Evolutionary conservation across 2,888 invertebrate species (phyloP).

Genomic region (Calephelis perditalis): DNA sequence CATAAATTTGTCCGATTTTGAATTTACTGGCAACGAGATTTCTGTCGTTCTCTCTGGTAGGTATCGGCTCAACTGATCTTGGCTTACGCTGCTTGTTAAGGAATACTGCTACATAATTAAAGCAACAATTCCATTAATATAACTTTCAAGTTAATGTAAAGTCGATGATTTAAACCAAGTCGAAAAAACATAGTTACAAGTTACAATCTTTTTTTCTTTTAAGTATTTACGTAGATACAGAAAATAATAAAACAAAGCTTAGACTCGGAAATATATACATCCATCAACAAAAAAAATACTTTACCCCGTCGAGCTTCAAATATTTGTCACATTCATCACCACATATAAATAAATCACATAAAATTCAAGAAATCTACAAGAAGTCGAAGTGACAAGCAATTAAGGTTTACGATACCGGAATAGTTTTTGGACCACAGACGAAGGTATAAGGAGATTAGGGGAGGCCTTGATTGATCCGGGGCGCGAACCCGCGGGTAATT

Average conservation of each 20-base stretch:
- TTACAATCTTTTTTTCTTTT: no score
- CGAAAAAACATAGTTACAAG: no score
- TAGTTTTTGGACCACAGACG: constrained; percentile 27
- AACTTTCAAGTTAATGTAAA: no score
- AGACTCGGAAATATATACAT: no score
- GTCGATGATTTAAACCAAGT: no score
- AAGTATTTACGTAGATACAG: no score
- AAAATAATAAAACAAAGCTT: no score
- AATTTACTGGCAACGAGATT: constrained; percentile 19
- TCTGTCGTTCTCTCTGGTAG: constrained; percentile 14
- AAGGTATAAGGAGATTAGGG: constrained; percentile 25
- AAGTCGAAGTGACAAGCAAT: constrained; percentile 24
- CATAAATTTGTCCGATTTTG: constrained; percentile 30
- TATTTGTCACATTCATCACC: no score
- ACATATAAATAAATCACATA: no score
- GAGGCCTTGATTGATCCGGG: constrained; percentile 35
- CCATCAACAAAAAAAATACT: background rate
- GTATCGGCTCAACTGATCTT: constrained; percentile 18
- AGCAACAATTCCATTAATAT: background rate
- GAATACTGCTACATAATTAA: background rate
- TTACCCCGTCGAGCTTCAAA: background rate
- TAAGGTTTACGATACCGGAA: constrained; percentile 23
- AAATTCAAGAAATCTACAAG: background rate
- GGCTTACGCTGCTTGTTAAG: constrained; percentile 15
- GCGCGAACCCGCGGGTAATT: constrained; percentile 28